Percentiles rank a stretch among this genome's conserved stretches.
Evolutionary conservation across 2,888 invertebrate genomes (phyloP).

Genomic region (Quadriops clusia): DNA sequence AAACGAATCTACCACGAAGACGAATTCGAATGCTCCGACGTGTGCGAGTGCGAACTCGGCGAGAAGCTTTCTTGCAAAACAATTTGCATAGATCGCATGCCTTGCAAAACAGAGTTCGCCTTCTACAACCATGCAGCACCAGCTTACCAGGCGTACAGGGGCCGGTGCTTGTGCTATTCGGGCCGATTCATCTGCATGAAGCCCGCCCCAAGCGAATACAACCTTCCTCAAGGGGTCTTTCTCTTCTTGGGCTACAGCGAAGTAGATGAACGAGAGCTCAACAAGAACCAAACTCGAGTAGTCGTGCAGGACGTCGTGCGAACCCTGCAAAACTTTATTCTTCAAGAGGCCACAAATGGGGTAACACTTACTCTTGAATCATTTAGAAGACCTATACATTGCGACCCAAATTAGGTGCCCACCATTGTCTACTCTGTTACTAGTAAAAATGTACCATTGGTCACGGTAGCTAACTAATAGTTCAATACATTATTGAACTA

Average conservation of each 20-base stretch:
- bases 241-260: slow-evolving; percentile 82
- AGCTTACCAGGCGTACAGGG: slow-evolving; percentile 79
- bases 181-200: slow-evolving; percentile 88
- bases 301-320: slow-evolving; percentile 76
- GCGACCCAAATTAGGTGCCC: too few relatives aligned
- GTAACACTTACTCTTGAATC: slow-evolving; percentile 32
- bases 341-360: slow-evolving; percentile 60
- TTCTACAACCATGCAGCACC: slow-evolving; percentile 86
- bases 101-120: slow-evolving; percentile 78
- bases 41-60: slow-evolving; percentile 74
- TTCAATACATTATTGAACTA: too few relatives aligned
- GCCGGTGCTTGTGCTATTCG: slow-evolving; percentile 82
- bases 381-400: slow-evolving; percentile 1
- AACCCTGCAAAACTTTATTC: slow-evolving; percentile 68
- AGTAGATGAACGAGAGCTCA: slow-evolving; percentile 66
- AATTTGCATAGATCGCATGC: slow-evolving; percentile 75
- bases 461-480: too few relatives aligned
- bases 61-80: slow-evolving; percentile 74
- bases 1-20: slow-evolving; percentile 73
- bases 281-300: slow-evolving; percentile 71
- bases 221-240: slow-evolving; percentile 73
- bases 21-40: slow-evolving; percentile 80
- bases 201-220: slow-evolving; percentile 65
- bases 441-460: too few relatives aligned
- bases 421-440: too few relatives aligned